A percentile compares a stretch with the other conserved stretches of the same genome.
phyloP scores from a whole-genome alignment of 2,888 invertebrate genomes.

The Himalopsyche kuldschensis region DNA sequence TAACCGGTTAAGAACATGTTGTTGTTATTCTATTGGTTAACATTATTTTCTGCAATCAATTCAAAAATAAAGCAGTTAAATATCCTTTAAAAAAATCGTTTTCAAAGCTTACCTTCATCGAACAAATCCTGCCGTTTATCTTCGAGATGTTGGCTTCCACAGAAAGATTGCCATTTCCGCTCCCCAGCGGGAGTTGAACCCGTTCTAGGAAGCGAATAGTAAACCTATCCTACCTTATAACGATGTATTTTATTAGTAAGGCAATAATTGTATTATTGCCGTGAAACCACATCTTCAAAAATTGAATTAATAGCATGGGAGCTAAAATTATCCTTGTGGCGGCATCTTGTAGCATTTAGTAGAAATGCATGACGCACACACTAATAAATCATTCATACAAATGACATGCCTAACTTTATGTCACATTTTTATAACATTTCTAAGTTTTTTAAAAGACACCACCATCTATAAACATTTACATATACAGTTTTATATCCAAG shows the following conservation, averaged over 20 bases:
- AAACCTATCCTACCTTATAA: neutral
- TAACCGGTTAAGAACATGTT: no score
- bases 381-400: neutral
- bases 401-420: neutral
- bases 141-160: neutral
- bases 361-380: neutral
- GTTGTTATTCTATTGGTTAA: no score
- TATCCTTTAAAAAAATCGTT: no score
- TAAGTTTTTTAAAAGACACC: no score
- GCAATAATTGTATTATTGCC: neutral
- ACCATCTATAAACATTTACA: no score
- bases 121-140: neutral
- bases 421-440: no score
- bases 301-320: neutral
- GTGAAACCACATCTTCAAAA: neutral
- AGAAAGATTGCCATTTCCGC: neutral
- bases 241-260: neutral
- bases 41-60: no score
- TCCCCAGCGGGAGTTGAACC: neutral
- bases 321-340: neutral
- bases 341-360: neutral
- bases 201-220: neutral
- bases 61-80: no score
- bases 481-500: no score
- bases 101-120: neutral